These are phyloP conservation scores for Heterodera carotae DNA, from an alignment of 1,140 invertebrate species.

Conservation along the genomic window DNA sequence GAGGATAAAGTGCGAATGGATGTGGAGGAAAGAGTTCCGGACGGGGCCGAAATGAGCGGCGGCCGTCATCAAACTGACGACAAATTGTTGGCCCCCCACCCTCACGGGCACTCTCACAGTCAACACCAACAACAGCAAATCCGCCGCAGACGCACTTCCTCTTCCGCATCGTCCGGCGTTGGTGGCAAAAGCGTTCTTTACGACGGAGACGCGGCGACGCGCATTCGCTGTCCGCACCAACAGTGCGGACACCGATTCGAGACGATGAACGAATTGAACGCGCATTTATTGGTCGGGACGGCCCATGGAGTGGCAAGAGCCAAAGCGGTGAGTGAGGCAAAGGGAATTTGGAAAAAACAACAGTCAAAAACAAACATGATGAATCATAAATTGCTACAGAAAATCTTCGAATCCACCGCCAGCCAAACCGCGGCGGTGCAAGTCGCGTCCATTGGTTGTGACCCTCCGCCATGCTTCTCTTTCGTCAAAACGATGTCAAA, in stretches of 20 bases:
- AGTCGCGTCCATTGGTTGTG: slow-evolving; percentile 24
- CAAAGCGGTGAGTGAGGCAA: slow-evolving; percentile 33
- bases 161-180: slow-evolving; percentile 4
- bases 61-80: neutral
- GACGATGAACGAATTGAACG: slow-evolving; percentile 33
- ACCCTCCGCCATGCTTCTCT: slow-evolving; percentile 24
- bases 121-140: neutral
- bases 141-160: slow-evolving; percentile 3
- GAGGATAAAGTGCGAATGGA: neutral
- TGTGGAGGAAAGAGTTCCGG: neutral
- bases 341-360: neutral
- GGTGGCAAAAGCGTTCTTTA: slow-evolving; percentile 9
- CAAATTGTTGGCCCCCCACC: neutral
- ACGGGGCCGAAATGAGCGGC: neutral
- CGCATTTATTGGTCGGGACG: slow-evolving; percentile 40
- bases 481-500: neutral
- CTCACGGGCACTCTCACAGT: neutral
- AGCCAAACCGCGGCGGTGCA: slow-evolving; percentile 31
- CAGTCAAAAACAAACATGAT: slow-evolving; percentile 20
- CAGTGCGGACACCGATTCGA: slow-evolving; percentile 47
- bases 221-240: slow-evolving; percentile 38
- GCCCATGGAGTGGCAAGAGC: slow-evolving; percentile 14
- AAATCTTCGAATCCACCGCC: slow-evolving; percentile 34
- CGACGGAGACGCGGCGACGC: slow-evolving; percentile 19
- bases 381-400: slow-evolving; percentile 16